Evolutionary conservation across 2,888 invertebrate species (phyloP).

Genomic region (Periphyllus acericola): DNA sequence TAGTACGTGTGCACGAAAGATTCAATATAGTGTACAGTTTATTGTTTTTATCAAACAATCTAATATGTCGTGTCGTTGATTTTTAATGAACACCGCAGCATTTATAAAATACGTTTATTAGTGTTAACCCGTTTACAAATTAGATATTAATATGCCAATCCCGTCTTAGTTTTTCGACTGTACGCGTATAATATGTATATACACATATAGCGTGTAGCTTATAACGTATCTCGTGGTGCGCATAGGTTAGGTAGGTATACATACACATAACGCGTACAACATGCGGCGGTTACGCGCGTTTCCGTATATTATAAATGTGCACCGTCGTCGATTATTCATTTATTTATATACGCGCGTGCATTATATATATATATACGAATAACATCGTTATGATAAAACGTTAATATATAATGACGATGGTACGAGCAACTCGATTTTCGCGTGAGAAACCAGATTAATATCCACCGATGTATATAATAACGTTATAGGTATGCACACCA

Average conservation of each 20-base stretch:
- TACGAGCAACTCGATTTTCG: background rate
- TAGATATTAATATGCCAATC: slow-evolving; percentile 58
- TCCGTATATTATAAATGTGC: background rate
- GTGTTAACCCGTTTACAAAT: slow-evolving; percentile 56
- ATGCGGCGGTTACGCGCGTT: too few relatives aligned
- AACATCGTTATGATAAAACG: background rate
- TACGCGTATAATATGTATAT: background rate
- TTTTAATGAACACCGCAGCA: slow-evolving; percentile 30
- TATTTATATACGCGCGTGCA: background rate
- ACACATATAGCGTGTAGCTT: too few relatives aligned
- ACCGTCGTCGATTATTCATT: background rate
- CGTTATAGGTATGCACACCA: background rate
- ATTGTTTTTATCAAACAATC: slow-evolving; percentile 34
- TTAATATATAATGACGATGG: background rate
- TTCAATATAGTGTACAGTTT: slow-evolving; percentile 20
- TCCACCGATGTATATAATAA: background rate
- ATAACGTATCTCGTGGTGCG: too few relatives aligned
- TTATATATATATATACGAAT: background rate
- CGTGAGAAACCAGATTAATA: slow-evolving; percentile 26
- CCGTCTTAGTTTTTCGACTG: background rate
- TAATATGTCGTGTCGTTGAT: slow-evolving; percentile 19
- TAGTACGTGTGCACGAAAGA: background rate
- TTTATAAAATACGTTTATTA: slow-evolving; percentile 34
- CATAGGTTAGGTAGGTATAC: background rate
- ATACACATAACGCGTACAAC: background rate